These are phyloP conservation scores for Setophaga kirtlandii DNA, from an alignment of 2,113 vertebrate genomes.

Conservation along the genomic window DNA sequence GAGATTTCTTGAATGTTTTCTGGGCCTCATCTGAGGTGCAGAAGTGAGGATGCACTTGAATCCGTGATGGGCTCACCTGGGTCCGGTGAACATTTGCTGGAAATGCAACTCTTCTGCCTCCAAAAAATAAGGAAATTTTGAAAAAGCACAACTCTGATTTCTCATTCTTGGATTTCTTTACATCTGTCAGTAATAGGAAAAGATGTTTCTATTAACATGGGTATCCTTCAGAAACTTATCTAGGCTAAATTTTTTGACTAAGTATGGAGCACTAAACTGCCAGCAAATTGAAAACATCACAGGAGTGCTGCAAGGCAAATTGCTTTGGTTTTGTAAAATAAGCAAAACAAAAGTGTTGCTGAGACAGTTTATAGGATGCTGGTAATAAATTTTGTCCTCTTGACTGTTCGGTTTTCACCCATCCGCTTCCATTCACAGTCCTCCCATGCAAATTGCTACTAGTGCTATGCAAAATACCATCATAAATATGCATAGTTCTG, in stretches of 20 bases:
- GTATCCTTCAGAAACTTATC: constrained; percentile 52
- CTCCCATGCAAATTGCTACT: constrained; percentile 65
- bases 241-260: constrained; percentile 56
- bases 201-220: constrained; percentile 9
- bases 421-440: neutral
- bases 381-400: constrained; percentile 80
- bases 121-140: fast-evolving
- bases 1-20: constrained; percentile 28
- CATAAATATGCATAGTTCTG: constrained; percentile 93
- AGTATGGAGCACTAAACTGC: constrained; percentile 45
- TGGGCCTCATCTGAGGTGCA: constrained; percentile 23
- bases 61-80: constrained; percentile 39
- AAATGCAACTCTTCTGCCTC: neutral
- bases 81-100: neutral
- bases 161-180: neutral
- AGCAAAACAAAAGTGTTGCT: constrained; percentile 61
- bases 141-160: neutral
- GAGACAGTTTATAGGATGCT: constrained; percentile 75
- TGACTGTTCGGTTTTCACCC: constrained; percentile 67
- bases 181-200: neutral
- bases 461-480: constrained; percentile 84
- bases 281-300: constrained; percentile 36
- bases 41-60: constrained; percentile 48
- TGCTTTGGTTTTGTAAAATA: constrained; percentile 42
- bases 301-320: neutral